A percentile compares a stretch with the other conserved stretches of the same genome.
Conservation (phyloP, 2,797 vertebrate species). For the Falco naumanni region DNA sequence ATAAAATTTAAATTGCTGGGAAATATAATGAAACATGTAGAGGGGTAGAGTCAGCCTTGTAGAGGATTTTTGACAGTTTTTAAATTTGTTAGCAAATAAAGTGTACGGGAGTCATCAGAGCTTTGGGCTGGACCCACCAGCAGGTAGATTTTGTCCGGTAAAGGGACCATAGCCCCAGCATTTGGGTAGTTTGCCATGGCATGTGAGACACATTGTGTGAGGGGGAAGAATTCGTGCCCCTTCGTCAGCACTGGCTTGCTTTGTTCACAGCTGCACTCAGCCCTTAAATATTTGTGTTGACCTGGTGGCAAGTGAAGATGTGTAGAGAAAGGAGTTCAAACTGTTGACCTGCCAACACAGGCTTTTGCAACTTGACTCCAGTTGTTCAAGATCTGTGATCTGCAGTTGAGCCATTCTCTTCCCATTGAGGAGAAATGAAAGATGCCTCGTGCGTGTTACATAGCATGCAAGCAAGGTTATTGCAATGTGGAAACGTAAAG, state of each 20-base stretch:
- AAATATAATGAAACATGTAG: not conserved
- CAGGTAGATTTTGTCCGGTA: not conserved
- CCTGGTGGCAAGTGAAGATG: conserved; percentile 45
- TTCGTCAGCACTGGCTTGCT: not conserved
- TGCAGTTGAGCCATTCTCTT: conserved; percentile 47
- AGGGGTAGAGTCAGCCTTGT: not conserved
- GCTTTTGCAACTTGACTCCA: conserved; percentile 44
- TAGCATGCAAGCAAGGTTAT: not conserved
- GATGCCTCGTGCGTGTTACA: not conserved
- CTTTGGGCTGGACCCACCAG: not conserved
- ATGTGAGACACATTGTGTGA: not conserved
- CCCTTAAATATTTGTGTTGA: conserved; percentile 54
- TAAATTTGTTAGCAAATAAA: not conserved
- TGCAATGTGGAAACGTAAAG: not conserved
- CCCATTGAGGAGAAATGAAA: conserved; percentile 24
- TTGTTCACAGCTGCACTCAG: conserved; percentile 35
- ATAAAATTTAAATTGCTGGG: not conserved
- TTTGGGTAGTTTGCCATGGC: not conserved
- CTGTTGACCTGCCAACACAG: conserved; percentile 45
- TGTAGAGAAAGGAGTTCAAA: conserved; percentile 51
- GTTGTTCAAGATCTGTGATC: conserved; percentile 35
- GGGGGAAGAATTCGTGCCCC: not conserved
- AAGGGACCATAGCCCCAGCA: not conserved
- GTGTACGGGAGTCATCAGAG: not conserved
- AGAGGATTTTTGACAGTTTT: not conserved